Percentiles rank a stretch among this genome's conserved stretches.
phyloP scores from a whole-genome alignment of 2,113 vertebrate species.

The Clarias magur region DNA sequence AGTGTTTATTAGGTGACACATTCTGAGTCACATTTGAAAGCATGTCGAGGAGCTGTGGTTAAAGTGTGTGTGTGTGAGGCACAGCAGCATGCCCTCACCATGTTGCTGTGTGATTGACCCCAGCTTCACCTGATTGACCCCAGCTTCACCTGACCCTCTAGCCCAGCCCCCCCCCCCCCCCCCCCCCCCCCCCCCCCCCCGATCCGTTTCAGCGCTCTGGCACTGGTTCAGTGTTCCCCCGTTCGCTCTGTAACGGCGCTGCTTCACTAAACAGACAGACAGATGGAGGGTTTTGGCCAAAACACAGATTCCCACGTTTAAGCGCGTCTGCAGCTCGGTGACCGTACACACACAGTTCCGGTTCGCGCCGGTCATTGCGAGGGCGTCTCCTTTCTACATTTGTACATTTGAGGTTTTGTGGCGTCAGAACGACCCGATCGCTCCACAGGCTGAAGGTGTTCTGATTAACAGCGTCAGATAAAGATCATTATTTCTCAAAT shows the following conservation, averaged over 20 bases:
- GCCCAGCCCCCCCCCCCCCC: not conserved
- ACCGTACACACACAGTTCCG: too few species aligned
- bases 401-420: not conserved
- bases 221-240: not conserved
- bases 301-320: not conserved
- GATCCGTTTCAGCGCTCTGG: not conserved
- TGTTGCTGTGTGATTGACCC: not conserved
- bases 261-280: slow-evolving; percentile 9
- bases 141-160: not conserved
- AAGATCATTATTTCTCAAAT: not conserved
- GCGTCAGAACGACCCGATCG: too few species aligned
- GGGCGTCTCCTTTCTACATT: not conserved
- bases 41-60: not conserved
- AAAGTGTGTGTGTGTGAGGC: too few species aligned
- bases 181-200: not conserved
- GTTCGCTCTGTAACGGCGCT: not conserved
- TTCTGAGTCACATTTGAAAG: not conserved
- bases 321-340: not conserved
- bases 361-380: not conserved
- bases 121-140: not conserved
- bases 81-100: not conserved
- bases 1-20: not conserved
- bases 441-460: not conserved
- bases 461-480: not conserved
- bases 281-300: not conserved